Base-by-base conservation (phyloP, 1,140 invertebrate species). In the Drosophila simulans region DNA sequence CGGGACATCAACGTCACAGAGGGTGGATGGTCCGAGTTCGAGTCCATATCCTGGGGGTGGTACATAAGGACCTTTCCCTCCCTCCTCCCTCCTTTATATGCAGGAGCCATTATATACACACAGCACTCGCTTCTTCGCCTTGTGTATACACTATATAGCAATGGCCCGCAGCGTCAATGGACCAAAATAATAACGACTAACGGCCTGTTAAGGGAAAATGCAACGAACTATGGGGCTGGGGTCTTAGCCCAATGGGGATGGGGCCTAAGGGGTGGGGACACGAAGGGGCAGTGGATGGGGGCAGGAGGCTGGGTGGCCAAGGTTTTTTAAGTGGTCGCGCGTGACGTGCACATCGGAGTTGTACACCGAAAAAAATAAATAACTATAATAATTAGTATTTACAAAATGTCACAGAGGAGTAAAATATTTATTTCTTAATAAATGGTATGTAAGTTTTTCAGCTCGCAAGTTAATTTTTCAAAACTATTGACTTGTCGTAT, bases 181-280 rank as follows among this genome's bases (percentile, higher is more conserved):
- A 91, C 90, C 90, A 91, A 91, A 91, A 91, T 91, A 91, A 91
- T 91, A 86, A 84, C 84, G 85, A 89, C 84, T 88, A 88, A 88
- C 83, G 83, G 84, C 84, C 84, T 88, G 84, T 89, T 88, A 88
- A 88, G 84, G 84, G 77, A 89, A 84, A 83, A 80, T 81, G 80
- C 81, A 84, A 55, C 69, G 54, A 69, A 62, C 20, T 51, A 13
- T 15, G 42, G 20, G 62, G 55, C n/a, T 17, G 57, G 54, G 39
- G 12, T n/a, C 15, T 3, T 39, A 12, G 37, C 2, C 37, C 11
- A 39, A 13, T 39, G 11, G 37, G 37, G 13, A 39, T 39, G 37
- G 31, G 7, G 39, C 0, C 1, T 3, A 13, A 7, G 45, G 39
- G 31, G 42, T 11, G 37, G 27, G 39, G 64, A 17, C 8, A 31